These are phyloP conservation scores for Strigamia transsilvanica DNA, from an alignment of 2,888 invertebrate species.

Conservation along the genomic window DNA sequence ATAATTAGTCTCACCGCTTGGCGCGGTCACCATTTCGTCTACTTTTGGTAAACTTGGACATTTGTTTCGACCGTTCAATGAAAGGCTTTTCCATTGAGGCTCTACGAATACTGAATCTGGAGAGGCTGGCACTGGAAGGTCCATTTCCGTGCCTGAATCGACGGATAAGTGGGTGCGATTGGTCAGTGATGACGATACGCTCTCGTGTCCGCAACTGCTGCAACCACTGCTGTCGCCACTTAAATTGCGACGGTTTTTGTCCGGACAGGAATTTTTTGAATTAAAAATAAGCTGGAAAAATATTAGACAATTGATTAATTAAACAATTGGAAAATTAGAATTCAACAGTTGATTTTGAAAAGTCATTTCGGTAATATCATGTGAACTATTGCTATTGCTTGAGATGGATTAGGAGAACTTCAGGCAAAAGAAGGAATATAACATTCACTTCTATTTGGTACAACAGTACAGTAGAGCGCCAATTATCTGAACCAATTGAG, in stretches of 20 bases:
- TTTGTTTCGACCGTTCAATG: neutral
- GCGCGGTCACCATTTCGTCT: neutral
- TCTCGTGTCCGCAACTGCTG: conserved; percentile 52
- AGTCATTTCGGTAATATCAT: neutral
- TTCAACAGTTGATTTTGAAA: neutral
- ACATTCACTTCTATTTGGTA: too few relatives aligned
- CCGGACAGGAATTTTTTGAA: neutral
- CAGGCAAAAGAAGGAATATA: too few relatives aligned
- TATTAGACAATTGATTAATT: neutral
- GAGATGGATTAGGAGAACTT: too few relatives aligned
- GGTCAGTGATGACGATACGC: conserved; percentile 53
- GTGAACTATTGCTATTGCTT: too few relatives aligned
- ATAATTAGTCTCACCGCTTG: neutral
- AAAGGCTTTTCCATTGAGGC: conserved; percentile 1
- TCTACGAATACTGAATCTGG: conserved; percentile 52
- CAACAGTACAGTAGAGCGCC: too few relatives aligned
- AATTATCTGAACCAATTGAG: too few relatives aligned
- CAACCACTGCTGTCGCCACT: conserved; percentile 55
- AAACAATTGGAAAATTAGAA: neutral
- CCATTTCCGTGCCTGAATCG: conserved; percentile 54
- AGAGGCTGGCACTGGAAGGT: conserved; percentile 50
- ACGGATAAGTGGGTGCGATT: conserved; percentile 50
- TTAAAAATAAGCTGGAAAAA: conserved; percentile 29
- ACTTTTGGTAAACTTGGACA: conserved; percentile 50
- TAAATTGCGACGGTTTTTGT: conserved; percentile 48